phyloP scores from a whole-genome alignment of 2,797 vertebrate species.

The Pseudopleuronectes americanus region DNA sequence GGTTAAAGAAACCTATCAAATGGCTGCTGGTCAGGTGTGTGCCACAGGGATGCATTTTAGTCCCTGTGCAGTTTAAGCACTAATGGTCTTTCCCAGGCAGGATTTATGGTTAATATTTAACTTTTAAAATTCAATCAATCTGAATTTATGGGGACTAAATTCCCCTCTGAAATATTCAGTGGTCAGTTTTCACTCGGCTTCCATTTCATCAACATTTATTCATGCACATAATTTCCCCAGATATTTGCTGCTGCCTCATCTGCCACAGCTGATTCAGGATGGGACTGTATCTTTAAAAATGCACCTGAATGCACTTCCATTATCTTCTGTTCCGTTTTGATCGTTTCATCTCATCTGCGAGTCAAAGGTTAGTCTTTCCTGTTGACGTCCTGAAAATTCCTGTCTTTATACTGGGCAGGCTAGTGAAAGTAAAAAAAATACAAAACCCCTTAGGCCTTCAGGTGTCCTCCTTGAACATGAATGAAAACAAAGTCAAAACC shows the following conservation, averaged over 20 bases:
- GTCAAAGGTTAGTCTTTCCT: slow-evolving; percentile 54
- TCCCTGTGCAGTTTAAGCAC: no score
- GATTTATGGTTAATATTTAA: background rate
- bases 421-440: slow-evolving; percentile 39
- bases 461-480: slow-evolving; percentile 57
- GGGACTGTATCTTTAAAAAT: background rate
- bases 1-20: no score
- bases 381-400: slow-evolving; percentile 42
- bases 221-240: slow-evolving; percentile 7
- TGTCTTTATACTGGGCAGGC: slow-evolving; percentile 33
- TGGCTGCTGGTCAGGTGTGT: no score
- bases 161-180: background rate
- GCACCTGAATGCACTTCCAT: slow-evolving; percentile 1
- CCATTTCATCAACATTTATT: background rate
- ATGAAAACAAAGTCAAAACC: slow-evolving; percentile 53
- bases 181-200: slow-evolving; percentile 3
- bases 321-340: slow-evolving; percentile 11
- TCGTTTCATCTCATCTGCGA: background rate
- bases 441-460: slow-evolving; percentile 56
- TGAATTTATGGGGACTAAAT: background rate
- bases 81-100: no score
- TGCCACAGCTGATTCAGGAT: background rate
- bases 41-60: no score
- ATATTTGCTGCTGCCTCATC: slow-evolving; percentile 15
- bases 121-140: background rate